phyloP scores from a whole-genome alignment of 2,888 invertebrate species.

The Nomada flava region DNA sequence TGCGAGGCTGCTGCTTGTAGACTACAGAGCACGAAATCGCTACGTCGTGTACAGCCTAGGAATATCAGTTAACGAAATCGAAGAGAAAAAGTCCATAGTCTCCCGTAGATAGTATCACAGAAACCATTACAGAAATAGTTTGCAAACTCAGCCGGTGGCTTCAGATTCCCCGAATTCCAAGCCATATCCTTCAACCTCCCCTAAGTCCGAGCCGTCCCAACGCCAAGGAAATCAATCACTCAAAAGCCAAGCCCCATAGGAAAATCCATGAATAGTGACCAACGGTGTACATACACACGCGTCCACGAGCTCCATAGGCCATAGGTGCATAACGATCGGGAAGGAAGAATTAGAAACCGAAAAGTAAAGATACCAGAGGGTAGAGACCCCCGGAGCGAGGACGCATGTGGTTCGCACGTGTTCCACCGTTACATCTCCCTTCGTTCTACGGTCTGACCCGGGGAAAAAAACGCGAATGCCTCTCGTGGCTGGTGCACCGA shows the following conservation, averaged over 20 bases:
- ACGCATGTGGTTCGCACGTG: slow-evolving; percentile 61
- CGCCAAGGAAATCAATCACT: background rate
- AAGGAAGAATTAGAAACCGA: slow-evolving; percentile 14
- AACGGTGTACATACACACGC: too few relatives aligned
- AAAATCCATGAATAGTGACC: background rate
- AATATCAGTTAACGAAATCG: too few relatives aligned
- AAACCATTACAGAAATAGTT: too few relatives aligned
- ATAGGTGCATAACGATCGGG: background rate
- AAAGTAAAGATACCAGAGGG: slow-evolving; percentile 64
- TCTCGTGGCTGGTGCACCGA: slow-evolving; percentile 23
- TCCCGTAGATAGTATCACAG: too few relatives aligned
- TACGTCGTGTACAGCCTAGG: too few relatives aligned
- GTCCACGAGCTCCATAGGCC: too few relatives aligned
- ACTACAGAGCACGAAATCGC: too few relatives aligned
- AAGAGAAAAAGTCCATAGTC: too few relatives aligned
- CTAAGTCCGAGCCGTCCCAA: background rate
- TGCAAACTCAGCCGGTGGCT: too few relatives aligned
- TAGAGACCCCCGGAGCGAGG: slow-evolving; percentile 69
- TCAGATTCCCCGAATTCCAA: too few relatives aligned
- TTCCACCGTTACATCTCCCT: slow-evolving; percentile 37
- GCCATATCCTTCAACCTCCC: background rate
- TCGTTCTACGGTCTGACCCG: slow-evolving; percentile 26
- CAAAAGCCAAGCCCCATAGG: background rate
- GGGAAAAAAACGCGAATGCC: slow-evolving; percentile 44
- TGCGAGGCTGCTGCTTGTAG: too few relatives aligned